A percentile compares a stretch with the other conserved stretches of the same genome.
Evolutionary conservation across 2,113 vertebrate genomes (phyloP).

Genomic region (Crotophaga sulcirostris): DNA sequence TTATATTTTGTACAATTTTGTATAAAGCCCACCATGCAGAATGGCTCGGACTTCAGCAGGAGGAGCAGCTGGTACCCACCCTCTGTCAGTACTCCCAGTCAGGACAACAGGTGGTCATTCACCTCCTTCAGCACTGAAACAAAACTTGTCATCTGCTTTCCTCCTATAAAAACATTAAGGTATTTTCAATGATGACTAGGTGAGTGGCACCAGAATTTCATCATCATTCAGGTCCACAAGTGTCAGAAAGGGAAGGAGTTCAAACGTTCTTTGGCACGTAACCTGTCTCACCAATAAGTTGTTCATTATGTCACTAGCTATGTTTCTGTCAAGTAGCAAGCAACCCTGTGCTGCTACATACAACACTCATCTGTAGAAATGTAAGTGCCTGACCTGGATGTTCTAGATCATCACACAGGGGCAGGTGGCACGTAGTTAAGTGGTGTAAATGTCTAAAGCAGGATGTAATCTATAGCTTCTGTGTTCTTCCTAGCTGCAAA

Average conservation of each 20-base stretch:
- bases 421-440: not conserved
- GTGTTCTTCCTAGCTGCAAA: not conserved
- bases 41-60: not conserved
- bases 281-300: not conserved
- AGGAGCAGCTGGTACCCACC: not conserved
- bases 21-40: not conserved
- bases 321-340: not conserved
- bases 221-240: not conserved
- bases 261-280: not conserved
- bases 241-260: not conserved
- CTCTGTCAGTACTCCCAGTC: not conserved
- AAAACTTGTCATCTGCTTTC: not conserved
- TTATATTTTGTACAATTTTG: not conserved
- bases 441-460: rapidly evolving
- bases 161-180: not conserved
- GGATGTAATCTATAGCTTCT: not conserved
- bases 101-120: no score
- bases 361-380: not conserved
- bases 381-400: not conserved
- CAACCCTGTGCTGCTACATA: rapidly evolving
- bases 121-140: not conserved
- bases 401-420: not conserved
- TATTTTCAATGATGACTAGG: not conserved
- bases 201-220: not conserved
- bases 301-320: not conserved